Evolutionary conservation across 2,888 invertebrate species (phyloP).

Genomic region (Horisme vitalbata): DNA sequence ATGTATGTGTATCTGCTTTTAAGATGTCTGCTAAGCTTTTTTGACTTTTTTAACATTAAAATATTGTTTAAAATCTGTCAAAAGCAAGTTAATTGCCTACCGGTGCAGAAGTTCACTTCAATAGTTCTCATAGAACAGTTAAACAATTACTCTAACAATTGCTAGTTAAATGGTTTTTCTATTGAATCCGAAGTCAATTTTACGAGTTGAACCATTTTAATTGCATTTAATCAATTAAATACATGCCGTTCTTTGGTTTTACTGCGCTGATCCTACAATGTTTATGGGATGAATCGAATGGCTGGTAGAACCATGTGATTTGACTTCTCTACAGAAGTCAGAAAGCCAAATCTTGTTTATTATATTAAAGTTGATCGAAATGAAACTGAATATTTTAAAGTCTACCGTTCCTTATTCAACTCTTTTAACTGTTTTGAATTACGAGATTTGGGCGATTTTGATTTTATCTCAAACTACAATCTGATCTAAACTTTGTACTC

Average conservation of each 20-base stretch:
- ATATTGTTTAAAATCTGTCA: constrained; percentile 3
- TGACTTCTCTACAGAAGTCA: constrained; percentile 21
- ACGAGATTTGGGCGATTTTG: too few species aligned
- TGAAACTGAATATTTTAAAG: too few species aligned
- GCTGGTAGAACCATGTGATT: constrained; percentile 20
- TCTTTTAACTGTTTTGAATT: too few species aligned
- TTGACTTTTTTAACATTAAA: constrained; percentile 17
- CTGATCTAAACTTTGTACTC: too few species aligned
- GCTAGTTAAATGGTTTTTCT: constrained; percentile 45
- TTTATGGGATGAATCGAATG: constrained; percentile 27
- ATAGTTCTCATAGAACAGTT: constrained; percentile 15
- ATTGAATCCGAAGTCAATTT: constrained; percentile 39
- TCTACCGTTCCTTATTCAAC: too few species aligned
- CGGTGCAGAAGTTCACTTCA: constrained; percentile 1
- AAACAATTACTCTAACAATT: constrained; percentile 41
- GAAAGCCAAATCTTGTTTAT: too few species aligned
- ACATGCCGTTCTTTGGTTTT: constrained; percentile 35
- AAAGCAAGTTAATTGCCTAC: constrained; percentile 9
- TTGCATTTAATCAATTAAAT: constrained; percentile 50
- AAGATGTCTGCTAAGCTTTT: too few species aligned
- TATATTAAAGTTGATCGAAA: too few species aligned
- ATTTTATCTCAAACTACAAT: too few species aligned
- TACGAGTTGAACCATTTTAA: constrained; percentile 47
- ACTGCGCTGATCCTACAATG: constrained; percentile 28
- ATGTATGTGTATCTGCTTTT: too few species aligned